These are phyloP conservation scores for Polietes domitor DNA, from an alignment of 2,888 invertebrate species.

Conservation along the genomic window DNA sequence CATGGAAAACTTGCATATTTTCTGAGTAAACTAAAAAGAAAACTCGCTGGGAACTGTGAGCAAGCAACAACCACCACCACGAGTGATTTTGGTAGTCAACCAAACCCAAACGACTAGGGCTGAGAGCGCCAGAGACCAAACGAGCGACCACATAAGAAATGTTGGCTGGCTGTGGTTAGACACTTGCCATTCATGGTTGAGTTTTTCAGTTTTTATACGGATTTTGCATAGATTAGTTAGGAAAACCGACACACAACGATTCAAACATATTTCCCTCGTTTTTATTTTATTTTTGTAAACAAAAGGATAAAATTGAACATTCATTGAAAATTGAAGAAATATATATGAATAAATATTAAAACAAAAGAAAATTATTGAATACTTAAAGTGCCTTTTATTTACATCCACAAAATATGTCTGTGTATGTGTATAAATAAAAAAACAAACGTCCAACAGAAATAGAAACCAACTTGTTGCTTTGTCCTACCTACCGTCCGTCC, in stretches of 20 bases:
- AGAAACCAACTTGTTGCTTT: slow-evolving; percentile 34
- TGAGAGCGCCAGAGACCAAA: slow-evolving; percentile 39
- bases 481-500: no score
- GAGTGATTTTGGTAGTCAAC: not conserved
- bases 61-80: not conserved
- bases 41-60: not conserved
- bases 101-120: slow-evolving; percentile 28
- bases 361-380: not conserved
- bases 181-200: slow-evolving; percentile 30
- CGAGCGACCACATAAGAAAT: slow-evolving; percentile 42
- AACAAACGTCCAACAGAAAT: not conserved
- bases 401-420: not conserved
- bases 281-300: not conserved
- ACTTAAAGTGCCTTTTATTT: slow-evolving; percentile 48
- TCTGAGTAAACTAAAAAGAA: slow-evolving; percentile 1
- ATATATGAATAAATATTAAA: not conserved
- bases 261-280: not conserved
- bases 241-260: slow-evolving; percentile 49
- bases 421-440: slow-evolving; percentile 3
- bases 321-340: slow-evolving; percentile 15
- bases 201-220: slow-evolving; percentile 62
- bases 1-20: slow-evolving; percentile 17
- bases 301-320: no score
- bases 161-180: slow-evolving; percentile 46
- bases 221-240: slow-evolving; percentile 61